phyloP scores from a whole-genome alignment of 1,140 invertebrate species.

The Choristoneura fumiferana region DNA sequence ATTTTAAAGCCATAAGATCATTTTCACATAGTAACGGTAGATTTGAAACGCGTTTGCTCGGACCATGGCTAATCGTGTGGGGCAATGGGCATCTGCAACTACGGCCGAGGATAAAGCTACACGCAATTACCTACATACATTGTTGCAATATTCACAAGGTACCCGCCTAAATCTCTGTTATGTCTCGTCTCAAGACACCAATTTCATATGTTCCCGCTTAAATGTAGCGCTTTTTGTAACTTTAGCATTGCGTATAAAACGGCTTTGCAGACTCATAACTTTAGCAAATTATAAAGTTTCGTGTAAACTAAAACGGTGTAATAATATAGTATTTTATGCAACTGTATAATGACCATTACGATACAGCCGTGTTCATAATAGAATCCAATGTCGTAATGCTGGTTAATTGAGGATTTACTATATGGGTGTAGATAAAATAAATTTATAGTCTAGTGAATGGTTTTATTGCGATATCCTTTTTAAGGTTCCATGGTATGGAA shows the following conservation, averaged over 20 bases:
- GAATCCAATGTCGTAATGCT: no score
- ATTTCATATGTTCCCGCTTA: not conserved
- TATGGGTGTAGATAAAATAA: no score
- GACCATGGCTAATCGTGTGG: slow-evolving; percentile 8
- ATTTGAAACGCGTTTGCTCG: slow-evolving; percentile 7
- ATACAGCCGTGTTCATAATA: no score
- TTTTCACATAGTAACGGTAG: not conserved
- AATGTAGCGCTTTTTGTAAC: slow-evolving; percentile 10
- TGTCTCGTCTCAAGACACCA: slow-evolving; percentile 1
- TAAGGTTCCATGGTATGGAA: no score
- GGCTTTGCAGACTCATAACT: not conserved
- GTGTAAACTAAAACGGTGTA: not conserved
- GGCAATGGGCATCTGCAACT: not conserved
- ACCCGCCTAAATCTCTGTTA: slow-evolving; percentile 7
- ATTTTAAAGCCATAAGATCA: not conserved
- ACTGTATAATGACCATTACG: no score
- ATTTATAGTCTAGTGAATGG: no score
- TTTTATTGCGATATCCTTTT: no score
- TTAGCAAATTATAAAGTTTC: not conserved
- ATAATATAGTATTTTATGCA: no score
- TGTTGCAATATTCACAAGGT: slow-evolving; percentile 8
- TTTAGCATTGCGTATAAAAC: not conserved
- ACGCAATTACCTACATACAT: slow-evolving; percentile 7
- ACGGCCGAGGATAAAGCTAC: slow-evolving; percentile 8
- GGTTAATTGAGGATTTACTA: no score